Evolutionary conservation across 2,113 vertebrate species (phyloP), one percentile per base, ranked within the genome.

Genomic region (Elephantulus edwardii): DNA sequence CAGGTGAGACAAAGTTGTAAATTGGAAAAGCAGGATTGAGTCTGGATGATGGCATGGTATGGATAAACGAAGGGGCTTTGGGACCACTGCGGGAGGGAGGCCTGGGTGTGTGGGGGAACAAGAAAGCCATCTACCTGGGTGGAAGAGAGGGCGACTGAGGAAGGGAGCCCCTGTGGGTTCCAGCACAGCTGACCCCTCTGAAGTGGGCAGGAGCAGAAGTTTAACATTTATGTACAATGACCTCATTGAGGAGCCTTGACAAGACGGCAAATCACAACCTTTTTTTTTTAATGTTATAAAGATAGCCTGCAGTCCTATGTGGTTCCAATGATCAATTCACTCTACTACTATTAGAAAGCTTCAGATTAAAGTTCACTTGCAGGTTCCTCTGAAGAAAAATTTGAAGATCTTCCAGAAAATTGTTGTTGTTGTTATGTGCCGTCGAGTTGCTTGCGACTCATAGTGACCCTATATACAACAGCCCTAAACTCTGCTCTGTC

Each of bases 131-230:
- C n/a, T 24, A 52, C 38, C 52, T 40, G 12, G 40, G 33, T 2
- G 30, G 3, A 48, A 46, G 50, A 5, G 4, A 8, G 38, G 48
- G 10, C 33, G 58, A 28, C 50, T 13, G 6, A n/a, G 62, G 48
- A 26, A 58, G 30, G 1, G 1, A 46, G 33, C 10, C 0, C 42
- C 4, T 5, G 5, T 22, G 40, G 20, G 40, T 7, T 42, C 58
- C 1, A 1, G 44, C 22, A 5, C 2, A 17, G 17, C 12, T 28
- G 52, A 58, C 2, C 12, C 5, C 5, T 3, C 4, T 8, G 40
- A 71, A 28, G 52, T 30, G 26, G 35, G 3, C 16, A 58, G 22
- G 48, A 46, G 3, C 40, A 2, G 19, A 28, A 68, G 70, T 2
- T 14, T 46, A 64, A 64, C 11, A 28, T 40, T n/a, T 64, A 48